phyloP scores from a whole-genome alignment of 2,113 vertebrate genomes.

The Cottus gobio region DNA sequence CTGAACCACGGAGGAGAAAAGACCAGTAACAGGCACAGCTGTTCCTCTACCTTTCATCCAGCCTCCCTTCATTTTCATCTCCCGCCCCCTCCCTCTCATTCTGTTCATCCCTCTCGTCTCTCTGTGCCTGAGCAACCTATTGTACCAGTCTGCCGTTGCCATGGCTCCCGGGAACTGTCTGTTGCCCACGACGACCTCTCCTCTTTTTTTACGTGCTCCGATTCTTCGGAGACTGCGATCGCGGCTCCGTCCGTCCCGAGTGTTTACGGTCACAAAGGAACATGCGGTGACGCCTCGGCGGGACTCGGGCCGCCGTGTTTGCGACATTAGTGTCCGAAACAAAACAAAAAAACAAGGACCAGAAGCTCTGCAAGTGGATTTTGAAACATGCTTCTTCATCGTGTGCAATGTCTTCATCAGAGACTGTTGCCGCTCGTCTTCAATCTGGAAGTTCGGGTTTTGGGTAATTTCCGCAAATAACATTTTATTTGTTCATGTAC shows the following conservation, averaged over 20 bases:
- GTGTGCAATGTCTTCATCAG: slow-evolving; percentile 17
- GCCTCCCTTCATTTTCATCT: slow-evolving; percentile 27
- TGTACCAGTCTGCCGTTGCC: slow-evolving; percentile 77
- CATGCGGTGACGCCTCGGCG: background rate
- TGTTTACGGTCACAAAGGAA: background rate
- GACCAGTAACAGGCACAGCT: slow-evolving; percentile 7
- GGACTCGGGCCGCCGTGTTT: background rate
- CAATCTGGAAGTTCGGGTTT: background rate
- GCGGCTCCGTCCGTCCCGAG: slow-evolving; percentile 31
- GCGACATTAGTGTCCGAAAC: background rate
- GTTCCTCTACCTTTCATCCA: slow-evolving; percentile 17
- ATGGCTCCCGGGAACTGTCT: slow-evolving; percentile 68
- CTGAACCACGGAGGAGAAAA: slow-evolving; percentile 8
- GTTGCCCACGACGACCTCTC: slow-evolving; percentile 59
- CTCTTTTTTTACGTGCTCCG: slow-evolving; percentile 40
- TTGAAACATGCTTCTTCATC: slow-evolving; percentile 33
- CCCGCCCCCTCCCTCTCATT: slow-evolving; percentile 3
- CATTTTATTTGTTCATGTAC: slow-evolving; percentile 19
- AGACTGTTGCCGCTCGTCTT: background rate
- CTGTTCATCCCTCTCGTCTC: slow-evolving; percentile 35
- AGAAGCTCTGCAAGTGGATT: background rate
- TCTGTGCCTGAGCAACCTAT: slow-evolving; percentile 58
- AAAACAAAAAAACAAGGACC: background rate
- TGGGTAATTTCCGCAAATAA: background rate
- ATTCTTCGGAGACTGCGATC: slow-evolving; percentile 31